Conservation (phyloP, 1,140 invertebrate genomes). For the Pararge aegeria region DNA sequence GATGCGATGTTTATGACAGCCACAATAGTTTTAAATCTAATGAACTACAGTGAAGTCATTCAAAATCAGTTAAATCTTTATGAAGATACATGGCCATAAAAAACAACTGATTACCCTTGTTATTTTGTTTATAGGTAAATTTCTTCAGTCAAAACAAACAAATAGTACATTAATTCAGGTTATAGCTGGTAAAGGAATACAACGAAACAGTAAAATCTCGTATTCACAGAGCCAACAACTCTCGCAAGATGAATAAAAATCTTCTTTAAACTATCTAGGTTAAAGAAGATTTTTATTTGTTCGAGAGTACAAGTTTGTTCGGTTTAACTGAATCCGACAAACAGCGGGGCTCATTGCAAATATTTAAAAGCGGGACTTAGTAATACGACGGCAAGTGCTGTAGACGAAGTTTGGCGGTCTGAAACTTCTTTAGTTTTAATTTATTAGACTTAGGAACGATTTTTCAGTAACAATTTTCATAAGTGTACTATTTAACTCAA, state of each 20-base stretch:
- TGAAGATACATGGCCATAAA: too few species aligned
- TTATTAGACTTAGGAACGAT: not conserved
- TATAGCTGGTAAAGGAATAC: not conserved
- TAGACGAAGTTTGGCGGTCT: not conserved
- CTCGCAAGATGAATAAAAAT: not conserved
- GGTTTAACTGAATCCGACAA: slow-evolving; percentile 47
- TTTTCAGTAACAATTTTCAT: not conserved
- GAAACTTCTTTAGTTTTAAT: not conserved
- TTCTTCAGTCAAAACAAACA: not conserved
- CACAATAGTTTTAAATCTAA: too few species aligned
- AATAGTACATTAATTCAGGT: not conserved
- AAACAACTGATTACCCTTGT: too few species aligned
- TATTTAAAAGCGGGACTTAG: slow-evolving; percentile 46
- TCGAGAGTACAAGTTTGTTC: too few species aligned
- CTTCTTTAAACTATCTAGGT: slow-evolving; percentile 42
- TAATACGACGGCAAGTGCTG: slow-evolving; percentile 22
- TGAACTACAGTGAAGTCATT: too few species aligned
- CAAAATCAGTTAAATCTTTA: too few species aligned
- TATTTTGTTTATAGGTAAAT: too few species aligned
- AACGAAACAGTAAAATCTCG: not conserved
- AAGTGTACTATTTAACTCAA: not conserved
- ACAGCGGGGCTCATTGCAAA: slow-evolving; percentile 50
- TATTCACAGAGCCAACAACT: not conserved
- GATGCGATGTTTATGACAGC: too few species aligned
- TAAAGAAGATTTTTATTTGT: too few species aligned